Conservation (phyloP, 37 sponge, comb jelly and placozoan genomes). For the Axinella damicornis region DNA sequence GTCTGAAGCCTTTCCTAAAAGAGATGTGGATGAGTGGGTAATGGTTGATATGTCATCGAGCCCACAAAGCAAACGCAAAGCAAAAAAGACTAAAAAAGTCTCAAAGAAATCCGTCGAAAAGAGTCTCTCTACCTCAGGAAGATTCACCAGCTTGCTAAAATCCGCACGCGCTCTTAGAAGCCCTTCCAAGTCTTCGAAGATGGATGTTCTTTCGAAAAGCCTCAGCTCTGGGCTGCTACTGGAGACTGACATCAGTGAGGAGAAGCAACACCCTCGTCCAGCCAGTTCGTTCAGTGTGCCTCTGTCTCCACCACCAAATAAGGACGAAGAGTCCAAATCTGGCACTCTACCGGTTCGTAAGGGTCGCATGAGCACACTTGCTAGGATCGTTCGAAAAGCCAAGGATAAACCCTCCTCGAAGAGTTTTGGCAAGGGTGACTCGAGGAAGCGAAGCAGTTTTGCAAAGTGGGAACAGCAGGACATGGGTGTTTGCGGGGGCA, state of each 20-base stretch:
- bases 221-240: neutral
- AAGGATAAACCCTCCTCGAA: neutral
- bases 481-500: no score
- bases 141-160: constrained; percentile 20
- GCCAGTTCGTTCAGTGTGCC: neutral
- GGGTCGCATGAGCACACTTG: no score
- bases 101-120: neutral
- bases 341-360: no score
- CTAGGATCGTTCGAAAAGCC: neutral
- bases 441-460: neutral
- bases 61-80: neutral
- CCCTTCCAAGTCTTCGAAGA: neutral
- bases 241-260: neutral
- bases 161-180: constrained; percentile 31
- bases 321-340: neutral
- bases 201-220: neutral
- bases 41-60: no score
- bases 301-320: constrained; percentile 1
- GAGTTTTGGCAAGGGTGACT: constrained; percentile 4
- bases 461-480: no score
- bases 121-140: constrained; percentile 11
- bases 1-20: no score
- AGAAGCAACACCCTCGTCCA: neutral
- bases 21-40: no score
- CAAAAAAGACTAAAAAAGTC: no score